A percentile compares a stretch with the other conserved stretches of the same genome.
These are phyloP conservation scores for Idris sp. DNA, from an alignment of 1,140 invertebrate genomes.

Conservation along the genomic window DNA sequence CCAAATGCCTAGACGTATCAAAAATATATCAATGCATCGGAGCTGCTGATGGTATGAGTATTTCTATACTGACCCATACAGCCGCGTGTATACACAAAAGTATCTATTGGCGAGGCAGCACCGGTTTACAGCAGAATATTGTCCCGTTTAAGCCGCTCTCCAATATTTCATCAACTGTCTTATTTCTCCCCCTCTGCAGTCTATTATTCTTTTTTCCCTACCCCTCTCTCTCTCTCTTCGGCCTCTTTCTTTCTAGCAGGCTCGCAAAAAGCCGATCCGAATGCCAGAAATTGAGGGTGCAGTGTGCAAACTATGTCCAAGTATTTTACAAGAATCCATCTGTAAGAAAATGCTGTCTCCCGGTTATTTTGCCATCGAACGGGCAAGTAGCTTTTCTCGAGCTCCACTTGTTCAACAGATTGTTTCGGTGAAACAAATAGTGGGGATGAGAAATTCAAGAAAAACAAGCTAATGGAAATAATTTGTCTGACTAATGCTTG, in stretches of 20 bases:
- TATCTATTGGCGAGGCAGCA: conserved; percentile 73
- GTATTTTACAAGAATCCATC: conserved; percentile 70
- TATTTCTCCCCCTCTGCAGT: conserved; percentile 70
- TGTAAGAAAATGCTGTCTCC: conserved; percentile 66
- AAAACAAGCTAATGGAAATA: conserved; percentile 25
- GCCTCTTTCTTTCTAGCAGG: conserved; percentile 46
- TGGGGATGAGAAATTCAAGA: too few relatives aligned
- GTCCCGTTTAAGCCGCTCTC: conserved; percentile 76
- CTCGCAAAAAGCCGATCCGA: conserved; percentile 56
- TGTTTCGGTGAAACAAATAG: conserved; percentile 22
- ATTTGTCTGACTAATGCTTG: conserved; percentile 23
- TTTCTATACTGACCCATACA: conserved; percentile 53
- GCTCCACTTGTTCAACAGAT: conserved; percentile 7
- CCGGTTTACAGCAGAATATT: conserved; percentile 77
- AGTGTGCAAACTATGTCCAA: conserved; percentile 69
- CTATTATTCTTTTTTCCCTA: conserved; percentile 16
- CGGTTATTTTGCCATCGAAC: conserved; percentile 64
- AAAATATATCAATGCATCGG: conserved; percentile 57
- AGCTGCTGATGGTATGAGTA: conserved; percentile 20
- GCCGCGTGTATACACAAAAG: conserved; percentile 52
- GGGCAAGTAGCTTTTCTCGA: conserved; percentile 37
- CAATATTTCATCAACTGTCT: conserved; percentile 78
- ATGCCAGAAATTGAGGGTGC: conserved; percentile 57
- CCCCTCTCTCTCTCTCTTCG: not conserved
- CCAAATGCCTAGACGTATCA: conserved; percentile 50